A percentile compares a stretch with the other conserved stretches of the same genome.
phyloP scores from a whole-genome alignment of 2,113 vertebrate genomes.

The Oryzias woworae region DNA sequence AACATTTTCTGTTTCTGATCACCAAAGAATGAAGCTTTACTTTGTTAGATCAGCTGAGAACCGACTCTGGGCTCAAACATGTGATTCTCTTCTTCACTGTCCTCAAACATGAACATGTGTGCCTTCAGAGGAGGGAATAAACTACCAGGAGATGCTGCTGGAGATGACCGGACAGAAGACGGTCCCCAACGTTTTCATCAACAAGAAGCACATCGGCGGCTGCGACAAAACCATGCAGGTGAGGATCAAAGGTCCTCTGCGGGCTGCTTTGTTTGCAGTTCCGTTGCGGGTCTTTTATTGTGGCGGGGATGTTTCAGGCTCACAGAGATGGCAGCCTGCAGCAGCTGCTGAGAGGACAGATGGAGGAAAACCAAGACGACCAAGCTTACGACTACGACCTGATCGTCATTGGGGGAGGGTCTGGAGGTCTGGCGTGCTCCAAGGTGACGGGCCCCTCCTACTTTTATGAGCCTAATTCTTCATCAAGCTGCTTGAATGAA shows the following conservation, averaged over 20 bases:
- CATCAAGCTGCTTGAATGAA: neutral
- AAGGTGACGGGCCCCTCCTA: slow-evolving; percentile 79
- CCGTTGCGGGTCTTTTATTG: neutral
- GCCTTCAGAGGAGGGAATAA: slow-evolving; percentile 82
- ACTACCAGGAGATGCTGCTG: slow-evolving; percentile 85
- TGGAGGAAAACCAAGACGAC: no score
- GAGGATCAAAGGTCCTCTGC: slow-evolving; percentile 20
- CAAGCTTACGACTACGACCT: slow-evolving; percentile 89
- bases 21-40: no score
- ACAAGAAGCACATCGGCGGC: slow-evolving; percentile 91
- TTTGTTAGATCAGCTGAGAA: no score
- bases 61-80: no score
- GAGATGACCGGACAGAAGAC: slow-evolving; percentile 92
- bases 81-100: no score
- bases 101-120: neutral
- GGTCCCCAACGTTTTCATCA: slow-evolving; percentile 93
- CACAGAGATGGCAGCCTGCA: slow-evolving; percentile 85
- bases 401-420: slow-evolving; percentile 93
- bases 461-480: neutral
- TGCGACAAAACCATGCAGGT: slow-evolving; percentile 90
- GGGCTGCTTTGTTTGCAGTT: neutral
- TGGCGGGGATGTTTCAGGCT: slow-evolving; percentile 74
- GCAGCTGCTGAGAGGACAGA: slow-evolving; percentile 79
- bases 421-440: slow-evolving; percentile 93
- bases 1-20: no score